Percentiles rank a stretch among this genome's conserved stretches.
These are phyloP conservation scores for Cryptus armator DNA, from an alignment of 2,888 invertebrate species.

Conservation along the genomic window DNA sequence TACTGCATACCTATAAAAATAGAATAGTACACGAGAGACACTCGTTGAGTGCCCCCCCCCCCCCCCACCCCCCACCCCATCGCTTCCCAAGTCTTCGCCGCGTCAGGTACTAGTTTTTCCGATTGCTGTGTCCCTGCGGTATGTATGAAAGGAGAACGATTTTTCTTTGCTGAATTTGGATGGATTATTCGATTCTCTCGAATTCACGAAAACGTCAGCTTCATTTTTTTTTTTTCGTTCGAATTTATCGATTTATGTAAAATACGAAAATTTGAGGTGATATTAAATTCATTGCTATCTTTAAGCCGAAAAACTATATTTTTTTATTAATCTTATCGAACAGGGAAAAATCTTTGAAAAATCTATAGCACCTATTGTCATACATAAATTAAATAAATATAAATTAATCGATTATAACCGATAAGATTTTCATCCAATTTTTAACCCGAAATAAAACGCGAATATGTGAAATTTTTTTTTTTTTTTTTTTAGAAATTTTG, in stretches of 20 bases:
- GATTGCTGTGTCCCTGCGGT: conserved; percentile 23
- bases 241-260: background rate
- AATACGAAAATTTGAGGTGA: background rate
- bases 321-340: background rate
- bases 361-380: background rate
- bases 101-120: conserved; percentile 21
- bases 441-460: no score
- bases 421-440: no score
- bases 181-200: background rate
- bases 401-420: no score
- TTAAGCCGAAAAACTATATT: no score
- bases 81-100: background rate
- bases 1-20: conserved; percentile 41
- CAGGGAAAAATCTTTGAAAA: background rate
- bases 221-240: background rate
- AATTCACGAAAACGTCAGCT: background rate
- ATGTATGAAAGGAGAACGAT: conserved; percentile 27
- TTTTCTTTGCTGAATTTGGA: conserved; percentile 26
- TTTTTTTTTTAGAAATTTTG: no score
- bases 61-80: no score
- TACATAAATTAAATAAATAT: background rate
- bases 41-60: conserved; percentile 14
- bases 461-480: no score
- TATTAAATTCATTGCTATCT: no score
- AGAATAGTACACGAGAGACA: conserved; percentile 50